Percentiles rank a stretch among this genome's conserved stretches.
These are phyloP conservation scores for Dinomys branickii DNA, from an alignment of 2,113 vertebrate species.

Conservation along the genomic window DNA sequence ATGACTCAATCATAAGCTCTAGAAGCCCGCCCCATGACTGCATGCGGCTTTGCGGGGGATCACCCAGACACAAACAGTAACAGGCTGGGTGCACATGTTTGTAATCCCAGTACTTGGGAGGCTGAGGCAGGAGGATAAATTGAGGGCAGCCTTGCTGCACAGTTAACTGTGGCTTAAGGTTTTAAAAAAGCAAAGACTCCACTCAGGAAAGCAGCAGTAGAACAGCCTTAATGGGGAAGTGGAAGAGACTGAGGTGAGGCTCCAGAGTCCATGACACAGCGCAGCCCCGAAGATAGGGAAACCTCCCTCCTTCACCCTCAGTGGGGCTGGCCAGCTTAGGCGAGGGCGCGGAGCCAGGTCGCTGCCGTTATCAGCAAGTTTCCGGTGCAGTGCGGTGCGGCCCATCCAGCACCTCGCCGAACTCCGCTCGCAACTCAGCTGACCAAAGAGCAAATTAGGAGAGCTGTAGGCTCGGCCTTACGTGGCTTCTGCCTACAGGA, in stretches of 20 bases:
- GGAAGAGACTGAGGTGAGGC: neutral
- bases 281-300: conserved; percentile 91
- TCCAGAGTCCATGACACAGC: conserved; percentile 17
- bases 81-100: neutral
- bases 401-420: conserved; percentile 97
- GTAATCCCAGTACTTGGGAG: neutral
- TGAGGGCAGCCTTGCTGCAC: neutral
- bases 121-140: neutral
- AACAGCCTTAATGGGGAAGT: neutral
- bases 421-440: conserved; percentile 97
- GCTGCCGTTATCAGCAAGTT: conserved; percentile 96
- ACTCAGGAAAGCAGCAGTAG: neutral
- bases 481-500: conserved; percentile 97
- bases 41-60: no score
- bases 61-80: no score
- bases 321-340: conserved; percentile 96
- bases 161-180: neutral
- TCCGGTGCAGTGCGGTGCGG: conserved; percentile 91
- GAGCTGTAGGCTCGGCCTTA: conserved; percentile 97
- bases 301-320: conserved; percentile 96
- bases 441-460: conserved; percentile 98
- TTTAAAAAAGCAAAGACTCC: neutral
- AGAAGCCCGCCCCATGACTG: no score
- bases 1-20: no score
- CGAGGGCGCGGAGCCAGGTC: conserved; percentile 93